These are phyloP conservation scores for Ophiothrix spiculata DNA, from an alignment of 35 echinoderm and acorn worm genomes.

Conservation along the genomic window DNA sequence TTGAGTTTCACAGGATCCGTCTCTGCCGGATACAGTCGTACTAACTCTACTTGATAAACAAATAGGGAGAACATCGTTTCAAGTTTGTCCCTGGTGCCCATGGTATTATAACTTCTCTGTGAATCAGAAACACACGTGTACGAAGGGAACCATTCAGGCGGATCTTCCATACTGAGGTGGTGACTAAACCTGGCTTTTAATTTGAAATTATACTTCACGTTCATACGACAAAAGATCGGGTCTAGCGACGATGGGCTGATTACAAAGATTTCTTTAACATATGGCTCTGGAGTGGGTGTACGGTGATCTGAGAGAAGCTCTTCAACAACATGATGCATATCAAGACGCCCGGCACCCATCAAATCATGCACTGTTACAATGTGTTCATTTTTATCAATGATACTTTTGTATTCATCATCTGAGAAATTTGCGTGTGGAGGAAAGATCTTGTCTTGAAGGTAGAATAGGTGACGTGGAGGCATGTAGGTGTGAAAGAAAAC, in stretches of 20 bases:
- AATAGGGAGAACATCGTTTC: constrained; percentile 39
- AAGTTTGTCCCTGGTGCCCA: constrained; percentile 20
- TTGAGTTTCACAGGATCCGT: constrained; percentile 1
- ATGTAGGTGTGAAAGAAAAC: constrained; percentile 91
- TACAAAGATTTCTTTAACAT: constrained; percentile 62
- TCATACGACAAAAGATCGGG: constrained; percentile 58
- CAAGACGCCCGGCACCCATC: constrained; percentile 46
- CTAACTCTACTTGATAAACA: constrained; percentile 62
- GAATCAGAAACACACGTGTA: constrained; percentile 58
- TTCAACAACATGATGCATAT: constrained; percentile 52
- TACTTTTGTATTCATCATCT: not conserved
- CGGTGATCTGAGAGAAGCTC: constrained; percentile 24
- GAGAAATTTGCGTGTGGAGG: not conserved
- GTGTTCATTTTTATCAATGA: not conserved
- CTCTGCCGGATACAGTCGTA: not conserved
- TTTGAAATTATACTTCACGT: constrained; percentile 73
- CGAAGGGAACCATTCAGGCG: constrained; percentile 63
- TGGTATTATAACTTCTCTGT: constrained; percentile 17
- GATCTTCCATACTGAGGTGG: constrained; percentile 65
- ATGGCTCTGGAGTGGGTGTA: not conserved
- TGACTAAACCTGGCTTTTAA: constrained; percentile 55
- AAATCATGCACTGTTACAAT: constrained; percentile 67
- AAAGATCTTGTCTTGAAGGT: not conserved
- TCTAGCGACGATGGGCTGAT: constrained; percentile 65
- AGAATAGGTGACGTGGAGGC: constrained; percentile 81